Conservation (phyloP, 2,888 invertebrate genomes). For the Tineola bisselliella region DNA sequence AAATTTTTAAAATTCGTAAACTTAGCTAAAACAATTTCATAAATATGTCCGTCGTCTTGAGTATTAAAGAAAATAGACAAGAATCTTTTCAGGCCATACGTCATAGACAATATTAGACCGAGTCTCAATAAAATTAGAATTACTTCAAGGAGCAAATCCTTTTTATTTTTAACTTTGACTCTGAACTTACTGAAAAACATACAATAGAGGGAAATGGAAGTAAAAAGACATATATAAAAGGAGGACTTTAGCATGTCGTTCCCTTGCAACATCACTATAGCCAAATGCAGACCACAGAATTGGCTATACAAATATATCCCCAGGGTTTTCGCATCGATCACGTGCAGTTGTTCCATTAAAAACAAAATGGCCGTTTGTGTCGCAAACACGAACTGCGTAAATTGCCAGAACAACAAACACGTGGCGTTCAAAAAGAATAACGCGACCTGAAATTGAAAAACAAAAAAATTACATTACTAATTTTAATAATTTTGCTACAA, state of each 20-base stretch:
- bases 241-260: conserved; percentile 61
- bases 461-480: conserved; percentile 7
- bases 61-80: conserved; percentile 40
- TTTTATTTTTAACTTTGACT: conserved; percentile 35
- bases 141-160: conserved; percentile 38
- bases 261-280: conserved; percentile 46
- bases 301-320: conserved; percentile 48
- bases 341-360: conserved; percentile 70
- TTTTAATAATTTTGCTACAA: no score
- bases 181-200: conserved; percentile 42
- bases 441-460: conserved; percentile 37
- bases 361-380: conserved; percentile 81
- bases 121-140: neutral
- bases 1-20: conserved; percentile 74
- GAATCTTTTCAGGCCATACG: conserved; percentile 30
- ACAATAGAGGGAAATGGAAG: conserved; percentile 42
- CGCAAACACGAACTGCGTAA: conserved; percentile 83
- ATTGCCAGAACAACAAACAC: conserved; percentile 77
- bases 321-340: conserved; percentile 51
- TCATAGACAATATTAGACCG: neutral
- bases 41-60: conserved; percentile 73
- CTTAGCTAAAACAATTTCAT: conserved; percentile 77
- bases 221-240: conserved; percentile 53
- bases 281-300: conserved; percentile 50
- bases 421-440: conserved; percentile 47